These are phyloP conservation scores for Crematogaster levior DNA, from an alignment of 2,888 invertebrate genomes.

Conservation along the genomic window DNA sequence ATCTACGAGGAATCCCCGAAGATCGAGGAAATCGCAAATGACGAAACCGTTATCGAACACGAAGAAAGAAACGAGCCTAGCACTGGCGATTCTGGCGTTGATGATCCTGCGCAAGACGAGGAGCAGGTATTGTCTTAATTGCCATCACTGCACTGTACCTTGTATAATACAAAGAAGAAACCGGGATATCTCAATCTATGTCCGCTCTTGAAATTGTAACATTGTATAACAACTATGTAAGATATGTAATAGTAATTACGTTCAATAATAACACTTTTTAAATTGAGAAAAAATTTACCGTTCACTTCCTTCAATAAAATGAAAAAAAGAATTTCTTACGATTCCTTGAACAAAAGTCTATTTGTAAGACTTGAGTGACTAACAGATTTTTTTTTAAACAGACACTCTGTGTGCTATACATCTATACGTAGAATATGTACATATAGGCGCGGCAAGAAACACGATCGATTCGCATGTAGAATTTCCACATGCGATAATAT, in stretches of 20 bases:
- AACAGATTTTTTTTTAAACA: conserved; percentile 1
- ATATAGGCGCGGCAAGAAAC: conserved; percentile 42
- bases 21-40: conserved; percentile 11
- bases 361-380: neutral
- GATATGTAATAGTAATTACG: neutral
- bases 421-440: conserved; percentile 29
- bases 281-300: neutral
- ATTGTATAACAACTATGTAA: neutral
- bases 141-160: conserved; percentile 29
- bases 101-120: conserved; percentile 87
- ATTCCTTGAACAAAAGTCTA: neutral
- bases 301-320: conserved; percentile 13
- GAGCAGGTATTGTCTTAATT: conserved; percentile 78
- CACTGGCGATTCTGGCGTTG: conserved; percentile 86
- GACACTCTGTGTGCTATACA: conserved; percentile 16
- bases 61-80: conserved; percentile 85
- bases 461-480: conserved; percentile 74
- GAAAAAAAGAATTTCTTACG: neutral
- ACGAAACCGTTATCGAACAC: conserved; percentile 82
- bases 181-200: conserved; percentile 46
- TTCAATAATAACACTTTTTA: conserved; percentile 29
- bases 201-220: conserved; percentile 1
- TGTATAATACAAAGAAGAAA: conserved; percentile 39
- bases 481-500: conserved; percentile 76
- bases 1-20: conserved; percentile 47